Evolutionary conservation across 2,888 invertebrate genomes (phyloP), one percentile per base, ranked within the genome.

Genomic region (Eilema griseolum): DNA sequence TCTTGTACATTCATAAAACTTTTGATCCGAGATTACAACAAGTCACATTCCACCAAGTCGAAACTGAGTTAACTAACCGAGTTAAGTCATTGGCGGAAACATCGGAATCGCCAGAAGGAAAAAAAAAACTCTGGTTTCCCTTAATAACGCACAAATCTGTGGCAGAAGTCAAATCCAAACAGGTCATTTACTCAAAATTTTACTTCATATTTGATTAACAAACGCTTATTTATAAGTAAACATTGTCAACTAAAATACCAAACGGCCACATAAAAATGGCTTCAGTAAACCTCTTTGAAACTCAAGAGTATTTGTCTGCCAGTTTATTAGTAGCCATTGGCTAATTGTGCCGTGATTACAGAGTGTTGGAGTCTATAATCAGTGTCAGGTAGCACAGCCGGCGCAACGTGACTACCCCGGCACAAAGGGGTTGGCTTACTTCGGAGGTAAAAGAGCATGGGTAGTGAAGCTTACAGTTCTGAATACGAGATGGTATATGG

Each of bases 271-370:
- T 28, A 65, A 65, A 52, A 56, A 23, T 56, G 31, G 52, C 52
- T 57, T 52, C 52, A 28, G 28, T 3, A 7, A 64, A 59, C 37
- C 66, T 60, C 37, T 66, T 57, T 41, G 59, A 66, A 66, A 57
- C 41, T n/a, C 12, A 31, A 59, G 59, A 60, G 20, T 66, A 74
- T 77, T 77, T 76, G 73, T 73, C 71, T 82, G 67, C 24, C 72
- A 31, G 65, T 63, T 77, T 74, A 72, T 80, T 75, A 77, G 70
- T 68, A 73, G 71, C 72, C 61, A 71, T 69, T 64, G 16, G 75
- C 76, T 81, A 83, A 83, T 83, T 81, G 83, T 74, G 61, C 79
- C 72, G 76, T 83, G 78, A 83, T 83, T 80, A 83, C 80, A 82
- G 74, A 74, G 79, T 70, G 71, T 73, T 77, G 83, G 74, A 75